Evolutionary conservation across 2,888 invertebrate genomes (phyloP).

Genomic region (Horisme vitalbata): DNA sequence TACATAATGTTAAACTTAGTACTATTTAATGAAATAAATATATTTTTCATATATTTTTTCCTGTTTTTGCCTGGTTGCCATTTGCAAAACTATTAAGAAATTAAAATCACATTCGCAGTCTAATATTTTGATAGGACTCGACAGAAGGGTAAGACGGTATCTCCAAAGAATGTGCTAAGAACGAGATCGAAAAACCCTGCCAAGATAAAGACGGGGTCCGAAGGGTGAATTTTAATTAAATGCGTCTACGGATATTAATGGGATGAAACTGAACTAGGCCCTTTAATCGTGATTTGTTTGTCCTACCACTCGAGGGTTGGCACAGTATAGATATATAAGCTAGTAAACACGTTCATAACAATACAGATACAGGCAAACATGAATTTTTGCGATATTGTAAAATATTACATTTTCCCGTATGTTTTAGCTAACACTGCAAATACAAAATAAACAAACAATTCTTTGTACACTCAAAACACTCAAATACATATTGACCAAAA

Average conservation of each 20-base stretch:
- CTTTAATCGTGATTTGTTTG: constrained; percentile 79
- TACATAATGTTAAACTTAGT: too few species aligned
- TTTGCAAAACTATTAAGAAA: constrained; percentile 43
- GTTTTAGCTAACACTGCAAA: too few species aligned
- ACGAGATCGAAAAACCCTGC: constrained; percentile 68
- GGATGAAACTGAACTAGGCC: constrained; percentile 73
- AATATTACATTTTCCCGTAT: too few species aligned
- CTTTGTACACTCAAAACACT: too few species aligned
- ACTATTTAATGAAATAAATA: too few species aligned
- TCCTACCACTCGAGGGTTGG: constrained; percentile 52
- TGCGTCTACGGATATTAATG: constrained; percentile 74
- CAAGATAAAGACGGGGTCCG: constrained; percentile 60
- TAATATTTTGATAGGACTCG: constrained; percentile 44
- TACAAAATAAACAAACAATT: too few species aligned
- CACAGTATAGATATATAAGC: constrained; percentile 1
- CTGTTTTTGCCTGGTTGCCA: neutral
- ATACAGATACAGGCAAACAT: too few species aligned
- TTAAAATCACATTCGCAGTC: constrained; percentile 30
- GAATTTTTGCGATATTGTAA: too few species aligned
- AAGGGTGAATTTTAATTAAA: constrained; percentile 81
- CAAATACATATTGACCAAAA: too few species aligned
- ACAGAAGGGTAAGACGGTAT: constrained; percentile 41
- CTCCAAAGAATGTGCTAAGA: constrained; percentile 58
- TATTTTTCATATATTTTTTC: too few species aligned
- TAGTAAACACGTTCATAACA: too few species aligned